These are phyloP conservation scores for Lamellibrachia columna DNA, from an alignment of 2,888 invertebrate species.

Conservation along the genomic window DNA sequence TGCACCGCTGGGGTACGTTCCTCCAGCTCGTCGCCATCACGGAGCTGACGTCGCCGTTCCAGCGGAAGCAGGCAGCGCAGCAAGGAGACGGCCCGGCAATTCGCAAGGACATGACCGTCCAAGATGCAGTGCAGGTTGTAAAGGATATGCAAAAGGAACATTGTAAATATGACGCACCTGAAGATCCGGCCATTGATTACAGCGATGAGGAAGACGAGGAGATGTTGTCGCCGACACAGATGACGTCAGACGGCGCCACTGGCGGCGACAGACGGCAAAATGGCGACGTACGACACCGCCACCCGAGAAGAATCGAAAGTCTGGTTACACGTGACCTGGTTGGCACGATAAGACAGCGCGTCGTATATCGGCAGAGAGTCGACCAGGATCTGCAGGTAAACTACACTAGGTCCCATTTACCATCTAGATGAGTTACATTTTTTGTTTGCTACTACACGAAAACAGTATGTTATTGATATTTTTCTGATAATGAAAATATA, in stretches of 20 bases:
- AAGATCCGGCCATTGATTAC: not conserved
- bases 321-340: not conserved
- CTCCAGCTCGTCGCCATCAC: conserved; percentile 57
- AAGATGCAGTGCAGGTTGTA: not conserved
- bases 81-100: not conserved
- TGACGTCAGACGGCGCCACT: not conserved
- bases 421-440: not conserved
- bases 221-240: not conserved
- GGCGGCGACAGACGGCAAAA: not conserved
- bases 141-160: not conserved
- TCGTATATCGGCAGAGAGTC: not conserved
- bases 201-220: not conserved
- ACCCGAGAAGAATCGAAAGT: not conserved
- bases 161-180: not conserved
- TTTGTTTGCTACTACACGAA: not conserved
- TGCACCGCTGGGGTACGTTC: conserved; percentile 60
- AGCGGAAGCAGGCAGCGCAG: not conserved
- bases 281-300: not conserved
- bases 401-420: not conserved
- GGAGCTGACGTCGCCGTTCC: conserved; percentile 26
- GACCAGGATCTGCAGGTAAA: not conserved
- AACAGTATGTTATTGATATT: not conserved
- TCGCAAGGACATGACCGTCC: not conserved
- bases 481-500: not conserved
- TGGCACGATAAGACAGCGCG: not conserved